phyloP scores from a whole-genome alignment of 2,888 invertebrate species.

The Torymus texanus region DNA sequence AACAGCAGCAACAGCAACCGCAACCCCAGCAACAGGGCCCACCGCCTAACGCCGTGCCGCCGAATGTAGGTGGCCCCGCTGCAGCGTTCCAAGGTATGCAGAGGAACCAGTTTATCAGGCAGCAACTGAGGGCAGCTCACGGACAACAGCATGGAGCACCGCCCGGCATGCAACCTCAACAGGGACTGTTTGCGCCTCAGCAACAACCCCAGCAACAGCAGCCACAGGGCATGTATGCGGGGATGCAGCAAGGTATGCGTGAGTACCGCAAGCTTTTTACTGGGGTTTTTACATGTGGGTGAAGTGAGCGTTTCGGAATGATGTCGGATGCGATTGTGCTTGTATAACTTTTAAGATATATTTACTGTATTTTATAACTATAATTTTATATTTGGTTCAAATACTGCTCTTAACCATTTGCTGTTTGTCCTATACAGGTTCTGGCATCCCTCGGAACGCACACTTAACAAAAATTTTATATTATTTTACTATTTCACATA shows the following conservation, averaged over 20 bases:
- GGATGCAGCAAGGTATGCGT: constrained; percentile 78
- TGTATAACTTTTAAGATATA: too few relatives aligned
- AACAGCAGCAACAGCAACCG: constrained; percentile 70
- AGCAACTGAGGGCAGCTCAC: constrained; percentile 71
- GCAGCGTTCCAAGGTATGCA: constrained; percentile 74
- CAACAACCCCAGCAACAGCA: constrained; percentile 69
- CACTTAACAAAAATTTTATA: too few relatives aligned
- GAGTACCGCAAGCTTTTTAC: too few relatives aligned
- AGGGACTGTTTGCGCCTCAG: constrained; percentile 74
- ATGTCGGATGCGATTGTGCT: too few relatives aligned
- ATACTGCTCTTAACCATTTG: too few relatives aligned
- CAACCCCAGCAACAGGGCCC: constrained; percentile 60
- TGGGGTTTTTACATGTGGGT: too few relatives aligned
- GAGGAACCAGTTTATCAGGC: constrained; percentile 74
- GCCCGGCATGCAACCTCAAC: constrained; percentile 45
- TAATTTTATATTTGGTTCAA: too few relatives aligned
- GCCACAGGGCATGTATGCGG: constrained; percentile 77
- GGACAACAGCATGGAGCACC: constrained; percentile 74
- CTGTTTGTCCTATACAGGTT: too few relatives aligned
- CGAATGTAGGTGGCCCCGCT: constrained; percentile 69
- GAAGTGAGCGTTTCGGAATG: too few relatives aligned
- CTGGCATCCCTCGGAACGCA: too few relatives aligned
- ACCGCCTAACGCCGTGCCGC: constrained; percentile 58
- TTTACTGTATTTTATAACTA: too few relatives aligned
- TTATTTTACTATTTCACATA: too few relatives aligned